Evolutionary conservation across 2,888 invertebrate genomes (phyloP).

Genomic region (Drosophila stalkeri): DNA sequence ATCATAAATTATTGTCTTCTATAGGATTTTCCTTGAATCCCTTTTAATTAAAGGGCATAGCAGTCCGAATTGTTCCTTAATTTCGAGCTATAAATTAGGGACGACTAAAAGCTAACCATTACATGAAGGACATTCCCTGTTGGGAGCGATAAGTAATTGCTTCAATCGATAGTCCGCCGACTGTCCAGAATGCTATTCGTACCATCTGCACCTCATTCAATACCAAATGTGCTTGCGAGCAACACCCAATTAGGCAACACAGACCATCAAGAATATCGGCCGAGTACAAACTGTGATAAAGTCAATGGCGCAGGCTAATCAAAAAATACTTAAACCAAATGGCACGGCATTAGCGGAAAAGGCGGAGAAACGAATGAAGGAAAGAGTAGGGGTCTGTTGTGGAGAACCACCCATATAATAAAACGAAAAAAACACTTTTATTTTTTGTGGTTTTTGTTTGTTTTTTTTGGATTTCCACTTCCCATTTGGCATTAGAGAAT

Average conservation of each 20-base stretch:
- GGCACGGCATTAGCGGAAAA: constrained; percentile 46
- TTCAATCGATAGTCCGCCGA: constrained; percentile 8
- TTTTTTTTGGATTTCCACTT: constrained; percentile 43
- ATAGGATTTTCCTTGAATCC: background rate
- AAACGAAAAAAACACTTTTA: constrained; percentile 33
- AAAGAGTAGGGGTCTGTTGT: too few species aligned
- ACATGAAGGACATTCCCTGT: constrained; percentile 1
- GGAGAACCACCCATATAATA: constrained; percentile 23
- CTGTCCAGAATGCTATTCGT: background rate
- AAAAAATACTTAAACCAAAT: constrained; percentile 70
- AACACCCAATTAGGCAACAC: constrained; percentile 47
- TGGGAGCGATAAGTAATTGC: constrained; percentile 11
- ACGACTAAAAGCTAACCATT: constrained; percentile 1
- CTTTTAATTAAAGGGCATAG: background rate
- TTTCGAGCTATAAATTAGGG: background rate
- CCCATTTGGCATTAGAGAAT: constrained; percentile 30
- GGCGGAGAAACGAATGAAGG: background rate
- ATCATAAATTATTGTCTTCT: background rate
- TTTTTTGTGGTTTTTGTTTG: background rate
- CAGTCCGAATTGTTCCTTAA: background rate
- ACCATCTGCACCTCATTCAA: constrained; percentile 10
- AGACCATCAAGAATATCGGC: constrained; percentile 31
- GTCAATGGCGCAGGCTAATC: constrained; percentile 56
- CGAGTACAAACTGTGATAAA: constrained; percentile 26
- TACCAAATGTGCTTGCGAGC: constrained; percentile 22